phyloP scores from a whole-genome alignment of 2,888 invertebrate genomes.

The Microplitis deprimator region DNA sequence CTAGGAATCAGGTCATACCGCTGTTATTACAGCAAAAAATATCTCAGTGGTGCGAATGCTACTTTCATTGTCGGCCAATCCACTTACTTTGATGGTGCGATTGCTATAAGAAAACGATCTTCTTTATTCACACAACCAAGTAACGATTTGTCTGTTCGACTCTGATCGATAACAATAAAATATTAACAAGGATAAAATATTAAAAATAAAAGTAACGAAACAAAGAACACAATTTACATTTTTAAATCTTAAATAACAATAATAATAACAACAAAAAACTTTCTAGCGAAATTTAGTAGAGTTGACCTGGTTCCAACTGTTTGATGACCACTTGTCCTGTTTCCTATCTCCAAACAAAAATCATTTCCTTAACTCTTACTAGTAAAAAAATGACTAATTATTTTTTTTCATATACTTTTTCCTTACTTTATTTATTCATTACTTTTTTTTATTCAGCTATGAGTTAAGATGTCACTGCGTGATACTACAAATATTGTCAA shows the following conservation, averaged over 20 bases:
- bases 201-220: conserved; percentile 4
- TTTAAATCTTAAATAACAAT: background rate
- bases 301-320: conserved; percentile 30
- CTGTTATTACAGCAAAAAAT: conserved; percentile 64
- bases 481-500: conserved; percentile 24
- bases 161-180: background rate
- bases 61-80: conserved; percentile 67
- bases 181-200: conserved; percentile 1
- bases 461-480: conserved; percentile 2
- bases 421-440: background rate
- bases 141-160: background rate
- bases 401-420: background rate
- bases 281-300: conserved; percentile 52
- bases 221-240: background rate
- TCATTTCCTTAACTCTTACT: background rate
- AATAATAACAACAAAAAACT: conserved; percentile 47
- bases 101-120: conserved; percentile 19
- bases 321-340: conserved; percentile 27
- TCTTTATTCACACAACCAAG: conserved; percentile 5
- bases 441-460: conserved; percentile 11
- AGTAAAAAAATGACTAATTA: background rate
- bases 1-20: conserved; percentile 66
- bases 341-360: conserved; percentile 12
- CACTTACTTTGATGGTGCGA: conserved; percentile 26
- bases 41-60: conserved; percentile 58